Conservation (phyloP, 2,113 vertebrate genomes). For the Beaufortia kweichowensis region DNA sequence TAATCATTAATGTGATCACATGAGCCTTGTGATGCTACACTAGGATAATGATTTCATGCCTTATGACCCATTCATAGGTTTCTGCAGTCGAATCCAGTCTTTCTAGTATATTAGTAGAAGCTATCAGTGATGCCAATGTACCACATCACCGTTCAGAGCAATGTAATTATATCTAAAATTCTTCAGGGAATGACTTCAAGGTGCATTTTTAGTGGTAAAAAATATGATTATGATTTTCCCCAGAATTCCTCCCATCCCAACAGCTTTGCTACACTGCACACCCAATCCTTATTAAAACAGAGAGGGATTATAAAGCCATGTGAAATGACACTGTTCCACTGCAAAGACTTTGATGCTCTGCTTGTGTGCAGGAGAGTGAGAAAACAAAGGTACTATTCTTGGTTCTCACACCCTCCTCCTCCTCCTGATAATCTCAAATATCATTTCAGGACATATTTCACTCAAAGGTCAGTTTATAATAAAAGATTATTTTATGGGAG, state of each 20-base stretch:
- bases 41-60: neutral
- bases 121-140: too few species aligned
- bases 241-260: neutral
- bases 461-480: conserved; percentile 41
- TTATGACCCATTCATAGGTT: neutral
- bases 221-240: too few species aligned
- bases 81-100: too few species aligned
- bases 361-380: conserved; percentile 32
- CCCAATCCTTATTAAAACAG: conserved; percentile 63
- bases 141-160: too few species aligned
- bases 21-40: neutral
- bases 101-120: too few species aligned
- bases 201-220: too few species aligned
- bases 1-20: conserved; percentile 2
- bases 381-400: neutral
- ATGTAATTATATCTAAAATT: too few species aligned
- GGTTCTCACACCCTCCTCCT: neutral
- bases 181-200: too few species aligned
- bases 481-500: conserved; percentile 7
- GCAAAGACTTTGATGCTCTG: conserved; percentile 45
- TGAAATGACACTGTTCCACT: conserved; percentile 52
- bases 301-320: conserved; percentile 62
- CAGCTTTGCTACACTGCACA: conserved; percentile 40
- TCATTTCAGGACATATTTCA: conserved; percentile 49
- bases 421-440: conserved; percentile 18